phyloP scores from a whole-genome alignment of 2,888 invertebrate species.

The Monoplex corrugatus region DNA sequence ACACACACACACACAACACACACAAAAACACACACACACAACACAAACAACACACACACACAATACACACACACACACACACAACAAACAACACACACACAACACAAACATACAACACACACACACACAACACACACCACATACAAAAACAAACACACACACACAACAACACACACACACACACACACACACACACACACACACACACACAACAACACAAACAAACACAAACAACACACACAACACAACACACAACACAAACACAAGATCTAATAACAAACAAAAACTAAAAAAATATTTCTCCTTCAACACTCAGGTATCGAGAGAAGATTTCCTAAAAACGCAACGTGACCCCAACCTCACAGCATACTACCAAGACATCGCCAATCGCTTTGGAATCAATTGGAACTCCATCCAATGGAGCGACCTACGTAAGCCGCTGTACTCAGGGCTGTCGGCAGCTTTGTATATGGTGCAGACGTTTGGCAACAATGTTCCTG shows the following conservation, averaged over 20 bases:
- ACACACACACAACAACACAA: background rate
- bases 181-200: background rate
- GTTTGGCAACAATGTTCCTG: constrained; percentile 55
- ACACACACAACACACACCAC: background rate
- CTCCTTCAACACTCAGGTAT: constrained; percentile 58
- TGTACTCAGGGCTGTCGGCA: constrained; percentile 71
- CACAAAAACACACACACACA: too few species aligned
- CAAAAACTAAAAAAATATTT: background rate
- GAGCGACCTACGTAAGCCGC: constrained; percentile 67
- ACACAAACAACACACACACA: too few species aligned
- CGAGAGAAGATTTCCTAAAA: constrained; percentile 57
- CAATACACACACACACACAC: too few species aligned
- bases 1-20: too few species aligned
- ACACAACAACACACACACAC: background rate
- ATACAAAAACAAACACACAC: background rate
- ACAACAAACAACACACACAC: too few species aligned
- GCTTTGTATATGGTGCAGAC: constrained; percentile 61
- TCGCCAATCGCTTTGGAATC: constrained; percentile 62
- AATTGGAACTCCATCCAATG: constrained; percentile 66
- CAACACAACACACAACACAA: background rate
- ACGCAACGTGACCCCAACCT: constrained; percentile 57
- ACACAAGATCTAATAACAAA: background rate
- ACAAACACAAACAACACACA: background rate
- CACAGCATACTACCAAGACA: constrained; percentile 45
- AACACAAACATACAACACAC: too few species aligned